Conservation (phyloP, 2,888 invertebrate species). For the Cryptocephalus moraei region DNA sequence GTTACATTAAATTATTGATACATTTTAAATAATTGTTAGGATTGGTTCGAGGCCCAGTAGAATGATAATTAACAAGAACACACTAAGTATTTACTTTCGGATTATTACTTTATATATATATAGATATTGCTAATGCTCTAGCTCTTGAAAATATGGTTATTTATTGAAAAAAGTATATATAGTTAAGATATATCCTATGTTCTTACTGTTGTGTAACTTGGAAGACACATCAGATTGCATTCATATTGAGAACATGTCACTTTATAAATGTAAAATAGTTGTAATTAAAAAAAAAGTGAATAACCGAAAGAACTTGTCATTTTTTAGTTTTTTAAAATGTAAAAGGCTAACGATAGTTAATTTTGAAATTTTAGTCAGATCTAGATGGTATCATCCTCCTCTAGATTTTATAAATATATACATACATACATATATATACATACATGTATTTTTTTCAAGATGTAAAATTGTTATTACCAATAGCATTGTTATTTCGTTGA, state of each 20-base stretch:
- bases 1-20: too few species aligned
- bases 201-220: slow-evolving; percentile 14
- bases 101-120: too few species aligned
- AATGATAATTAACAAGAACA: too few species aligned
- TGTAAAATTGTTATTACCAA: slow-evolving; percentile 16
- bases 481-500: slow-evolving; percentile 14
- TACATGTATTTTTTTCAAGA: slow-evolving; percentile 17
- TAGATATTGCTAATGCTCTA: slow-evolving; percentile 4
- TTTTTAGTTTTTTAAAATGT: slow-evolving; percentile 18
- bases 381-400: slow-evolving; percentile 18
- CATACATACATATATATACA: slow-evolving; percentile 3
- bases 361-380: slow-evolving; percentile 23
- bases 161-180: slow-evolving; percentile 15
- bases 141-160: slow-evolving; percentile 23
- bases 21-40: too few species aligned
- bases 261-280: slow-evolving; percentile 18
- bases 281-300: slow-evolving; percentile 12
- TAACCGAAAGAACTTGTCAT: slow-evolving; percentile 15
- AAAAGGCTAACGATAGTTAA: slow-evolving; percentile 20
- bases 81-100: too few species aligned
- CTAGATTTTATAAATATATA: slow-evolving; percentile 23
- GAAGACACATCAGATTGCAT: slow-evolving; percentile 12
- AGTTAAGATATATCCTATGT: slow-evolving; percentile 9
- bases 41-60: too few species aligned
- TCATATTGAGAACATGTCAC: not conserved